These are phyloP conservation scores for Chlorops oryzae DNA, from an alignment of 1,140 invertebrate genomes.

Conservation along the genomic window DNA sequence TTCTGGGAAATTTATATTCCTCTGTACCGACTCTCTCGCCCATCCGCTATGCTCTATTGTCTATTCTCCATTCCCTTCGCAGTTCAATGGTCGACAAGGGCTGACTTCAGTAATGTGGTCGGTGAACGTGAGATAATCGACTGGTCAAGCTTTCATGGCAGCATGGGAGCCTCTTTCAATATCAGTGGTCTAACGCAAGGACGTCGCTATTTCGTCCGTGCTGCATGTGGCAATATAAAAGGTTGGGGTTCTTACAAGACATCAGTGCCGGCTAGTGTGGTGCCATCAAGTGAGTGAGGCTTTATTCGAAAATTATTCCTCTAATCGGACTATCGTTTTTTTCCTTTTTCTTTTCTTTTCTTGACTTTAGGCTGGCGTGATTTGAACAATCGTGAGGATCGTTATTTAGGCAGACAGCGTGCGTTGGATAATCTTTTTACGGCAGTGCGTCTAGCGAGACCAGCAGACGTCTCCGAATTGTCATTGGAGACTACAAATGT, in stretches of 20 bases:
- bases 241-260: slow-evolving; percentile 74
- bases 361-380: slow-evolving; percentile 65
- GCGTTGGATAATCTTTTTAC: slow-evolving; percentile 71
- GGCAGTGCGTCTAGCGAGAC: slow-evolving; percentile 60
- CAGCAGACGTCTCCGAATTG: slow-evolving; percentile 54
- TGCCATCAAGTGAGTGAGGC: slow-evolving; percentile 85
- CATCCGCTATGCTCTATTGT: not conserved
- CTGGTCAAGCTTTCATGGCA: slow-evolving; percentile 54
- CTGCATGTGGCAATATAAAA: slow-evolving; percentile 81
- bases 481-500: slow-evolving; percentile 54
- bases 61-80: slow-evolving; percentile 41
- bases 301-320: not conserved
- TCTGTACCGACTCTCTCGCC: slow-evolving; percentile 4
- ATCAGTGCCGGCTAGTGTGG: slow-evolving; percentile 71
- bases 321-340: not conserved
- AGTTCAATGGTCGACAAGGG: slow-evolving; percentile 81
- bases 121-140: slow-evolving; percentile 72
- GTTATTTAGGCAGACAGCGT: slow-evolving; percentile 62
- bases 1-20: not conserved
- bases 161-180: slow-evolving; percentile 57
- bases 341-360: not conserved
- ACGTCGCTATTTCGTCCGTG: slow-evolving; percentile 79
- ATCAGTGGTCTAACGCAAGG: slow-evolving; percentile 73
- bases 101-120: slow-evolving; percentile 71
- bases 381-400: slow-evolving; percentile 58